Evolutionary conservation across 1,140 invertebrate genomes (phyloP), one percentile per base, ranked within the genome.

Genomic region (Bombus huntii): DNA sequence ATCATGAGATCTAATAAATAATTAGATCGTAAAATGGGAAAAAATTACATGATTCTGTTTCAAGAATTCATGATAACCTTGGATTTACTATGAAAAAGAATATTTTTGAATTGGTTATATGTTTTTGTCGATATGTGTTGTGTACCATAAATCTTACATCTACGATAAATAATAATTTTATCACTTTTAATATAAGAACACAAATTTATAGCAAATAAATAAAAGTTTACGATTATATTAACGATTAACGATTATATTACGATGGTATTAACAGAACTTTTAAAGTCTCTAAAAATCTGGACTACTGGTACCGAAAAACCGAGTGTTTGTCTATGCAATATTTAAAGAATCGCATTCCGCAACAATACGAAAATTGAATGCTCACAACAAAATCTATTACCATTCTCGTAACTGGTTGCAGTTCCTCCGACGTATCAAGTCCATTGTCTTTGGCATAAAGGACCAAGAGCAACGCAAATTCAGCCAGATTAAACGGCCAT

Each of bases 401-500:
- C 85, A 76, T 76, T 31, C 39, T 83, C 31, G 73, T 70, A 68
- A 81, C 31, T 31, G 70, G 57, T 34, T 71, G 65, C 73, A 44
- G 39, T 57, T 75, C 31, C 31, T 71, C 37, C 22, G 74, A 22
- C 37, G 68, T 39, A 53, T 62, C 44, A 22, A 42, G 22, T 15
- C 68, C 73, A 73, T 84, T 68, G 53, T 88, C 74, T 42, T 89
- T 87, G 57, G 83, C 77, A 18, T 72, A 90, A 39, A 95, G 81
- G 42, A 89, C 88, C 25, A 92, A 85, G 44, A 95, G 88, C n/a
- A 95, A 81, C 22, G 93, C 79, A 8, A 93, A 74, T 81, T 93
- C 91, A 5, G 90, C 87, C 2, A 95, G 47, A 77, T 94, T 94
- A 87, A 95, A 95, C 28, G 95, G 94, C 77, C 93, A 88, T 0